These are phyloP conservation scores for Noctua pronuba DNA, from an alignment of 2,888 invertebrate genomes.

Conservation along the genomic window DNA sequence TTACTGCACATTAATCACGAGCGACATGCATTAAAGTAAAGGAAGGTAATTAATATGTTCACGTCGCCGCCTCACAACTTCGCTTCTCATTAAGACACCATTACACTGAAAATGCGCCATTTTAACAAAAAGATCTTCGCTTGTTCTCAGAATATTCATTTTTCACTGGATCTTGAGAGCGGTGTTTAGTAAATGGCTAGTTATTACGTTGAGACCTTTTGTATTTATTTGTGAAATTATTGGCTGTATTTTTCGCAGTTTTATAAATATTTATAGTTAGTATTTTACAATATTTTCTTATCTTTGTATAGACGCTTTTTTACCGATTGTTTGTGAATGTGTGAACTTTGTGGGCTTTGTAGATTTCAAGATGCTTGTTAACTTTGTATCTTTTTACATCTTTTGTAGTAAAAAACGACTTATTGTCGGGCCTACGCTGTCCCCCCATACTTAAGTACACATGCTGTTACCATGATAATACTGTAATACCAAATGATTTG, in stretches of 20 bases:
- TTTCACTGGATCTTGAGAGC: constrained; percentile 35
- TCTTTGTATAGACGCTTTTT: too few relatives aligned
- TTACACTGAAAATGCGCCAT: constrained; percentile 74
- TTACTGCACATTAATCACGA: constrained; percentile 79
- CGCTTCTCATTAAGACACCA: constrained; percentile 84
- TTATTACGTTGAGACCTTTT: neutral
- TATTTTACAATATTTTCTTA: too few relatives aligned
- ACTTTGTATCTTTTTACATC: too few relatives aligned
- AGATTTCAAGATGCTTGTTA: too few relatives aligned
- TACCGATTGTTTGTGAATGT: too few relatives aligned
- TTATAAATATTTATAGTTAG: too few relatives aligned
- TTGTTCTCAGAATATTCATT: constrained; percentile 51
- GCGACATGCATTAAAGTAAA: constrained; percentile 78
- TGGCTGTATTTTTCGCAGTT: neutral
- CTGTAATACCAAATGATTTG: too few relatives aligned
- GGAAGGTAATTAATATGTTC: constrained; percentile 86
- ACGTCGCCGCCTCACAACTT: constrained; percentile 78
- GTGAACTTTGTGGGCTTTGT: too few relatives aligned
- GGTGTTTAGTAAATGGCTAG: constrained; percentile 30
- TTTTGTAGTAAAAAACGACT: too few relatives aligned
- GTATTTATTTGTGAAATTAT: neutral
- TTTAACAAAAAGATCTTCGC: constrained; percentile 61
- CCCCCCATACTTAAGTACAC: too few relatives aligned
- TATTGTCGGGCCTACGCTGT: too few relatives aligned
- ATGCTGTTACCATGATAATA: too few relatives aligned